Evolutionary conservation across 2,113 vertebrate genomes (phyloP).

Genomic region (Theristicus caerulescens): DNA sequence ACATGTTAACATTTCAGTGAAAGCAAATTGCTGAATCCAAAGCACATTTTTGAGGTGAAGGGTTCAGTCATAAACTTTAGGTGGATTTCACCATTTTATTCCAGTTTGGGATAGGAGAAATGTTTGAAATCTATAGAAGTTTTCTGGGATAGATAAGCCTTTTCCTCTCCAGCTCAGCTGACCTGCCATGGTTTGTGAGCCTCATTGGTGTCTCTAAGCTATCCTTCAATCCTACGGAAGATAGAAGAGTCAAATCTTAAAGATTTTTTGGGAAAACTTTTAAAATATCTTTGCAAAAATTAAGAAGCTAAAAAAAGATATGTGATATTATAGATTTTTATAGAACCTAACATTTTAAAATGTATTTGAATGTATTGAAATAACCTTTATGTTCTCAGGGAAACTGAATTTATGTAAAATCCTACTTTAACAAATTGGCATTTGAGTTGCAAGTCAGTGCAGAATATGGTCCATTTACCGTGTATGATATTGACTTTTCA

Average conservation of each 20-base stretch:
- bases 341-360: background rate
- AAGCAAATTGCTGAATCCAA: background rate
- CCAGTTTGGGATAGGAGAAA: background rate
- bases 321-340: background rate
- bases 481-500: background rate
- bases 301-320: background rate
- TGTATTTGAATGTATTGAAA: background rate
- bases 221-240: background rate
- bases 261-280: accelerated
- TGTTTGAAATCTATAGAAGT: background rate
- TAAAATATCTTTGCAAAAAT: background rate
- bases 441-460: background rate
- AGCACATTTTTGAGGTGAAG: background rate
- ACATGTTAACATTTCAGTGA: accelerated
- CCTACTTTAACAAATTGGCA: background rate
- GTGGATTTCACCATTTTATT: background rate
- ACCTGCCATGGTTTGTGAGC: background rate
- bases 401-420: background rate
- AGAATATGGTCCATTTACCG: background rate
- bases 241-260: background rate
- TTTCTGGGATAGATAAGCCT: background rate
- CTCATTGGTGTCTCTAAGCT: background rate
- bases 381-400: background rate
- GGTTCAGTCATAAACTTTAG: background rate
- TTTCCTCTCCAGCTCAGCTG: background rate